Percentiles rank a stretch among this genome's conserved stretches.
Conservation (phyloP, 2,888 invertebrate species). For the Callyntrura sp. region DNA sequence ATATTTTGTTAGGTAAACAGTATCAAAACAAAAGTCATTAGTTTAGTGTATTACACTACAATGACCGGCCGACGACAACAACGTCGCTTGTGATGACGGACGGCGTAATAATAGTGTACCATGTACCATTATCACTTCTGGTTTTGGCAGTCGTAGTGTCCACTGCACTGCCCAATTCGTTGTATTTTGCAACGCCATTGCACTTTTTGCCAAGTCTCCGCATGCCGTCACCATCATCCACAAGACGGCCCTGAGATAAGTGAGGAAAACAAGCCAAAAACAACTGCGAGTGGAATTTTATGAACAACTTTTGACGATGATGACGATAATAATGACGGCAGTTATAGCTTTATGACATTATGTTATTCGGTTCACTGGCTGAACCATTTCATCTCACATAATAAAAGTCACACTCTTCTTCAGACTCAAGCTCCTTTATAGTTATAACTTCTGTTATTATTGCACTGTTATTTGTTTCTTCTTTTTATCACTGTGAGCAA, state of each 20-base stretch:
- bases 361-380: conserved; percentile 22
- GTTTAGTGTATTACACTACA: not conserved
- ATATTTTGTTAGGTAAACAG: too few species aligned
- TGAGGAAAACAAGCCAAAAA: conserved; percentile 55
- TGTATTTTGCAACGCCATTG: not conserved
- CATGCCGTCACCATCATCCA: conserved; percentile 15
- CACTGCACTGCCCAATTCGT: too few species aligned
- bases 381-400: conserved; percentile 36
- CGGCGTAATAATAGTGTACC: too few species aligned
- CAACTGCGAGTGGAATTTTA: conserved; percentile 53
- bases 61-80: conserved; percentile 12
- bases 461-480: conserved; percentile 41
- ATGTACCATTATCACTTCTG: not conserved
- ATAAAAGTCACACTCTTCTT: conserved; percentile 34
- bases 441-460: not conserved
- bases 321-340: conserved; percentile 8
- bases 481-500: conserved; percentile 11
- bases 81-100: not conserved
- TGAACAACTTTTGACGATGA: conserved; percentile 33
- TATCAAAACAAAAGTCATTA: too few species aligned
- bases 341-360: conserved; percentile 27
- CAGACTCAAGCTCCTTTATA: not conserved
- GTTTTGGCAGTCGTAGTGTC: not conserved
- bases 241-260: conserved; percentile 64
- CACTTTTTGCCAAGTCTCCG: not conserved